A percentile compares a stretch with the other conserved stretches of the same genome.
Evolutionary conservation across 2,113 vertebrate genomes (phyloP).

Genomic region (Dicerorhinus sumatrensis): DNA sequence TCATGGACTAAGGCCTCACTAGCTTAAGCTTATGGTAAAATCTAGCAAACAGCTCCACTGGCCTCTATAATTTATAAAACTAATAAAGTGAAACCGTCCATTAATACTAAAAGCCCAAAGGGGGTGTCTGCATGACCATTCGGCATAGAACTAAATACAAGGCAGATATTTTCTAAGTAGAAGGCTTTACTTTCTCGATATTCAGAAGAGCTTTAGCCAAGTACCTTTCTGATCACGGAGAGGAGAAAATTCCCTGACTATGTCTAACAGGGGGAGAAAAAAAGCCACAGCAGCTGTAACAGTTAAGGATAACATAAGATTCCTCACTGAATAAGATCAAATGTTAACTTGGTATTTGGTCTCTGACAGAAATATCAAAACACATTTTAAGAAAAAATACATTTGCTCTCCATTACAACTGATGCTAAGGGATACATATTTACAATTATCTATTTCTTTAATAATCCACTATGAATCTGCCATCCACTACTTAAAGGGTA

Average conservation of each 20-base stretch:
- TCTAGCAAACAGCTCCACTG: background rate
- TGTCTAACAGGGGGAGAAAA: background rate
- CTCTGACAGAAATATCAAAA: constrained; percentile 37
- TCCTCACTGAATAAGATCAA: background rate
- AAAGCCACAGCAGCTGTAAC: background rate
- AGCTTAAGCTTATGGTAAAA: background rate
- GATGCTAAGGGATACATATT: background rate
- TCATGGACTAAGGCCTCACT: background rate
- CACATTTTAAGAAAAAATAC: background rate
- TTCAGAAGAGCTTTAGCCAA: background rate
- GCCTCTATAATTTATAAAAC: constrained; percentile 53
- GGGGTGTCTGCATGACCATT: background rate
- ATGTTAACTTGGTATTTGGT: background rate
- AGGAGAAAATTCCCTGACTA: background rate
- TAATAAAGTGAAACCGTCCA: background rate
- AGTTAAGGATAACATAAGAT: background rate
- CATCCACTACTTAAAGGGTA: background rate
- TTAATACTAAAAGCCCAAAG: constrained; percentile 14
- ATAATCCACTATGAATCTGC: background rate
- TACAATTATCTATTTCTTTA: constrained; percentile 37
- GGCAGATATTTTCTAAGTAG: constrained; percentile 22
- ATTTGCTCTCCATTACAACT: constrained; percentile 4
- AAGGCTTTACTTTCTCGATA: background rate
- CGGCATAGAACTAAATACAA: background rate
- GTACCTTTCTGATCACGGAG: background rate